Evolutionary conservation across 2,797 vertebrate species (phyloP).

Genomic region (Buceros bicornis): DNA sequence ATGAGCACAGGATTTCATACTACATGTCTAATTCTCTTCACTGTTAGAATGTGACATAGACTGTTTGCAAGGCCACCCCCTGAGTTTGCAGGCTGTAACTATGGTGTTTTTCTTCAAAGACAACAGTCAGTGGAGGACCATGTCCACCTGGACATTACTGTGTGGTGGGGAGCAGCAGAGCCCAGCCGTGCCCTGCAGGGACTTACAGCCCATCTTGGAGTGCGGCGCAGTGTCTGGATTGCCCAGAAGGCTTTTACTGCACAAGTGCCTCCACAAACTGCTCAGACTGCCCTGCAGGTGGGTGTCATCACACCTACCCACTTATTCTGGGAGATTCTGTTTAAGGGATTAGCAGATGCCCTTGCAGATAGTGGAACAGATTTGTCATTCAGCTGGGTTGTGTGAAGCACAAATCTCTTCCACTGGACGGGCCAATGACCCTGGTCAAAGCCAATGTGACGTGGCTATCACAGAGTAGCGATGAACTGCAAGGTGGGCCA

Average conservation of each 20-base stretch:
- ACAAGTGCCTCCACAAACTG: neutral
- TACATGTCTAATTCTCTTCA: neutral
- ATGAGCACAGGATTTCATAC: neutral
- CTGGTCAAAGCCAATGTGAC: rapidly evolving
- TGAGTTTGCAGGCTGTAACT: neutral
- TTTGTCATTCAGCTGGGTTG: neutral
- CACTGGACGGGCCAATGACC: neutral
- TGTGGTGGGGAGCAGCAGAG: constrained; percentile 47
- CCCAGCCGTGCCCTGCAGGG: constrained; percentile 61
- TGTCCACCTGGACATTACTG: constrained; percentile 74
- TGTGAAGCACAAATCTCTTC: neutral
- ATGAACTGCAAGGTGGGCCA: neutral
- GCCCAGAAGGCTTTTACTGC: constrained; percentile 74
- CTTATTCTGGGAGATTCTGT: neutral
- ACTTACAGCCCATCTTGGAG: constrained; percentile 46
- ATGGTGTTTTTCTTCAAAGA: neutral
- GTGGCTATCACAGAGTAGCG: rapidly evolving
- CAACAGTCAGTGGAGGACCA: constrained; percentile 7
- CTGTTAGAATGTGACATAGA: rapidly evolving
- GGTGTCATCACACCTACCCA: neutral
- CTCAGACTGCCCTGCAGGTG: constrained; percentile 62
- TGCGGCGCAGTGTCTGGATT: constrained; percentile 38
- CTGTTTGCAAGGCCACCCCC: neutral
- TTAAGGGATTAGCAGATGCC: neutral
- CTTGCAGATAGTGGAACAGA: neutral